A percentile compares a stretch with the other conserved stretches of the same genome.
phyloP scores from a whole-genome alignment of 2,888 invertebrate species.

The Drosophila lacicola region DNA sequence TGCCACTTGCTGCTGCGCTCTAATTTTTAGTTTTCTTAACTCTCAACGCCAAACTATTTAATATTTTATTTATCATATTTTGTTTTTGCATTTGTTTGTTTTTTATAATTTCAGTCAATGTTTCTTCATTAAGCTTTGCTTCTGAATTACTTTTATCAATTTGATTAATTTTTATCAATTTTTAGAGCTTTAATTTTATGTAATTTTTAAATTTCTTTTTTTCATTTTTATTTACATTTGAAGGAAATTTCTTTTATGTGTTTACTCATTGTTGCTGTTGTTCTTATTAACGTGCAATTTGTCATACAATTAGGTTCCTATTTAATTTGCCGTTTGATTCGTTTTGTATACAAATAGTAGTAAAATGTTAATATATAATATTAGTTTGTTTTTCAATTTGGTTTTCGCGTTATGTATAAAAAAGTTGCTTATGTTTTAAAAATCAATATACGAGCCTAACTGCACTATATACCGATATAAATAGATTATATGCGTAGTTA shows the following conservation, averaged over 20 bases:
- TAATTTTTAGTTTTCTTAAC: conserved; percentile 47
- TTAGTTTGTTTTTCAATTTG: conserved; percentile 31
- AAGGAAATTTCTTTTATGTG: conserved; percentile 34
- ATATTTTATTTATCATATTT: conserved; percentile 28
- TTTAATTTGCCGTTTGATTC: conserved; percentile 34
- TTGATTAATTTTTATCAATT: conserved; percentile 46
- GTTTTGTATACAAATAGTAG: conserved; percentile 50
- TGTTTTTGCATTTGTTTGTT: conserved; percentile 33
- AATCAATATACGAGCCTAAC: conserved; percentile 63
- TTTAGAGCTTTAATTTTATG: conserved; percentile 24
- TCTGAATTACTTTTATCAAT: conserved; percentile 59
- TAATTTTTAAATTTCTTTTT: conserved; percentile 22
- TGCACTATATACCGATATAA: conserved; percentile 45
- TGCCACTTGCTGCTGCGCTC: conserved; percentile 36
- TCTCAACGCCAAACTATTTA: conserved; percentile 46
- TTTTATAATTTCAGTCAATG: conserved; percentile 71
- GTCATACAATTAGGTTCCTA: conserved; percentile 23
- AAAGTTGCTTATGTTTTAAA: conserved; percentile 69
- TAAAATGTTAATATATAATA: conserved; percentile 39
- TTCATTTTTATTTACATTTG: conserved; percentile 51
- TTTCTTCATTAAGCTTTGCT: conserved; percentile 78
- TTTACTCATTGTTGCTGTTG: conserved; percentile 24
- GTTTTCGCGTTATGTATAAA: conserved; percentile 65
- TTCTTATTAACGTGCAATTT: conserved; percentile 21
- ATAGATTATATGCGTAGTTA: conserved; percentile 47